Base-by-base conservation (phyloP, 2,888 invertebrate genomes). In the Oxystoma pomonae region DNA sequence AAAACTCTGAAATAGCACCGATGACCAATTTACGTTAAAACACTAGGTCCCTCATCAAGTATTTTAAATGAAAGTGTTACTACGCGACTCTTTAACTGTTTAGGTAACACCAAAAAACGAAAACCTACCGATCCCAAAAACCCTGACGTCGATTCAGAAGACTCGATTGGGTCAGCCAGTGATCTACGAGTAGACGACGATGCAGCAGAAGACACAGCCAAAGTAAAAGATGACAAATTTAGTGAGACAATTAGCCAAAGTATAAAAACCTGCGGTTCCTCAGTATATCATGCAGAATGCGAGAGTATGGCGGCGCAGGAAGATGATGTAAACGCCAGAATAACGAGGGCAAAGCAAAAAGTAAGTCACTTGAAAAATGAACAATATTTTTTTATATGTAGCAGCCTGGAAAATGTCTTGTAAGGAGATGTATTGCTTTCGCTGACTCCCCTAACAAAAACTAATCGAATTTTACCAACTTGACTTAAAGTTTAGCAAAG, bases 151-250 rank as follows among this genome's bases (percentile, higher is more conserved):
- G 83, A 84, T 56, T 86, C 87, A 35, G 86, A 86, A 22, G 86
- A 86, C 56, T 89, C 89, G 0, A 90, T 90, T 64, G 90, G 90
- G 2, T 90, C 89, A 0, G 89, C 89, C 0, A 87, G 87, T 71
- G 90, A 90, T 78, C 78, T 90, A 60, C 83, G 86, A 57, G 85
- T 85, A 3, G 80, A 84, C 64, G 82, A 83, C 59, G 75, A 76
- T 35, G 79, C 79, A 22, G 84, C 83, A 62, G 83, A 82, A 62
- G 81, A 82, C 7, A 71, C 72, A 63, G 71, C 75, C 52, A 81
- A 79, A 60, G 80, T 79, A 58, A 63, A 62, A 53, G 74, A 78
- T 20, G 81, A 81, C 59, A 81, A 83, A 70, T 75, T 80, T 72
- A 70, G 79, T 72, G 84, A 86, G 68, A 85, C 85, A 0, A 83